A percentile compares a stretch with the other conserved stretches of the same genome.
Evolutionary conservation across 1,140 invertebrate genomes (phyloP).

Genomic region (Danaus plexippus): DNA sequence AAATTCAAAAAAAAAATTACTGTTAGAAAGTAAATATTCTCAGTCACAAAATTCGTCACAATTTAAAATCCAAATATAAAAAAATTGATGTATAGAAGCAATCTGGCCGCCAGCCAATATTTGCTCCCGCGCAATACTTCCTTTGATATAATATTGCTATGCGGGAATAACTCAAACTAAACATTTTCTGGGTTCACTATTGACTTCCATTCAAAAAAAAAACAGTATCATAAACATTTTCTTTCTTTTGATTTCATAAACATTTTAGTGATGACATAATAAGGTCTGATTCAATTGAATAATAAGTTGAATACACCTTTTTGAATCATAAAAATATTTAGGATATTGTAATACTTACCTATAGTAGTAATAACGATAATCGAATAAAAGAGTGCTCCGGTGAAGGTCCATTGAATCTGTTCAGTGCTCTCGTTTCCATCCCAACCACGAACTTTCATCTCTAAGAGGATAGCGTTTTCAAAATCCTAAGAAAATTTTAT

Average conservation of each 20-base stretch:
- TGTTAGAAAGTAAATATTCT: too few relatives aligned
- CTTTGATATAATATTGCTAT: constrained; percentile 18
- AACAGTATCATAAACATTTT: too few relatives aligned
- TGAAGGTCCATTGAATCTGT: constrained; percentile 89
- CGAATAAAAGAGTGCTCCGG: constrained; percentile 94
- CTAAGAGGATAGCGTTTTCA: constrained; percentile 84
- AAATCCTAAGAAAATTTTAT: constrained; percentile 75
- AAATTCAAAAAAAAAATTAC: too few relatives aligned
- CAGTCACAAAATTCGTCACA: too few relatives aligned
- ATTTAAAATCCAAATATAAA: constrained; percentile 2
- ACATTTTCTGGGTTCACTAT: constrained; percentile 16
- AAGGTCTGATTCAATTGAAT: too few relatives aligned
- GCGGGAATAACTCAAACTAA: constrained; percentile 16
- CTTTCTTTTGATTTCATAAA: too few relatives aligned
- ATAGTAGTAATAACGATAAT: constrained; percentile 98
- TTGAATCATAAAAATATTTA: too few relatives aligned
- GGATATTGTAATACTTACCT: constrained; percentile 73
- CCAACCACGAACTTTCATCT: constrained; percentile 93
- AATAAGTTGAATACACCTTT: too few relatives aligned
- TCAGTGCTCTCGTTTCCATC: constrained; percentile 87
- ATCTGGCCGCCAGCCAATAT: constrained; percentile 15
- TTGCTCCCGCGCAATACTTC: constrained; percentile 1
- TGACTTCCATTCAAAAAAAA: constrained; percentile 2
- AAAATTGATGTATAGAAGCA: constrained; percentile 14
- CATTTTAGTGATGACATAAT: too few relatives aligned